These are phyloP conservation scores for Saccostrea glomerata DNA, from an alignment of 1,140 invertebrate genomes.

Conservation along the genomic window DNA sequence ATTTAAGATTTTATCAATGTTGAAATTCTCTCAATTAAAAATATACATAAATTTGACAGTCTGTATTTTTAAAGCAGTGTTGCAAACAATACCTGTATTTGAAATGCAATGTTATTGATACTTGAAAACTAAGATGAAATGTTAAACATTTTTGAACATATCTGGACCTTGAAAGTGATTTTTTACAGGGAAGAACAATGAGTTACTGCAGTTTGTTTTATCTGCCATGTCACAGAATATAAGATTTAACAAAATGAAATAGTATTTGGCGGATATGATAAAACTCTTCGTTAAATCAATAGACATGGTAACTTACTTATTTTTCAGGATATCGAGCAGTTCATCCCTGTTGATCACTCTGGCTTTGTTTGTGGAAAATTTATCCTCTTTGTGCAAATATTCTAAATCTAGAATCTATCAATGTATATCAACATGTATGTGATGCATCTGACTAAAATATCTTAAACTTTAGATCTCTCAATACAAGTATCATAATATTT, in stretches of 20 bases:
- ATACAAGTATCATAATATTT: not conserved
- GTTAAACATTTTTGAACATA: not conserved
- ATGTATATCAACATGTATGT: not conserved
- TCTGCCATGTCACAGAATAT: too few species aligned
- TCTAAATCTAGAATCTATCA: conserved; percentile 82
- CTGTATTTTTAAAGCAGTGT: not conserved
- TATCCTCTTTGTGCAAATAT: conserved; percentile 83
- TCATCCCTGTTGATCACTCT: conserved; percentile 87
- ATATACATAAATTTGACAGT: not conserved
- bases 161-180: too few species aligned
- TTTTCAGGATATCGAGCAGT: conserved; percentile 59
- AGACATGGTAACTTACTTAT: conserved; percentile 62
- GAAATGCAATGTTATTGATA: not conserved
- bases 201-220: too few species aligned
- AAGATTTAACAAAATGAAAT: too few species aligned
- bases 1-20: too few species aligned
- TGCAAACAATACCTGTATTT: not conserved
- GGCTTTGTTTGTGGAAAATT: conserved; percentile 86
- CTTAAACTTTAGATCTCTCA: not conserved
- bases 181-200: too few species aligned
- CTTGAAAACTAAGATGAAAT: not conserved
- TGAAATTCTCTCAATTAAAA: not conserved
- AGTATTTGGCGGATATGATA: too few species aligned
- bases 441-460: not conserved
- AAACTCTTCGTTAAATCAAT: not conserved